Evolutionary conservation across 2,113 vertebrate genomes (phyloP).

Genomic region (Heterochromis multidens): DNA sequence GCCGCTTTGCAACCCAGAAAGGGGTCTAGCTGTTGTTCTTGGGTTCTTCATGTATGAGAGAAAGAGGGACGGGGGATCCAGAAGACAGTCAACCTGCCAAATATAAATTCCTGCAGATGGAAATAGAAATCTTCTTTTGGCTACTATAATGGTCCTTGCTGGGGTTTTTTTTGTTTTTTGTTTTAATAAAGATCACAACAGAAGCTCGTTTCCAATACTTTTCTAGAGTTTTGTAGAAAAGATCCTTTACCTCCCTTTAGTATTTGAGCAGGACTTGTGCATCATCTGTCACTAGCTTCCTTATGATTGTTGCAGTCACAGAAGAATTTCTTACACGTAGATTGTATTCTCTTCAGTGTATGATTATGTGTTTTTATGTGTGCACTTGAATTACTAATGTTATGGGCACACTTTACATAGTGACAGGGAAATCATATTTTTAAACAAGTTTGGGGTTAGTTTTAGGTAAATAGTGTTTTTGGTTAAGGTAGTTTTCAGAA

Average conservation of each 20-base stretch:
- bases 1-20: not conserved
- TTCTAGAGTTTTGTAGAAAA: too few species aligned
- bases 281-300: not conserved
- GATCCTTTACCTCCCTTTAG: not conserved
- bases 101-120: too few species aligned
- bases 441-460: not conserved
- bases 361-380: not conserved
- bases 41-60: too few species aligned
- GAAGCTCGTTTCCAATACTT: too few species aligned
- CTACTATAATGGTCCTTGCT: fast-evolving
- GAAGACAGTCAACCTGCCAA: too few species aligned
- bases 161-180: too few species aligned
- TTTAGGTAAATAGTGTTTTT: not conserved
- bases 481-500: not conserved
- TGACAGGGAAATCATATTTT: not conserved
- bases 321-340: not conserved
- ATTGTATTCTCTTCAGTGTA: not conserved
- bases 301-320: not conserved
- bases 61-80: too few species aligned
- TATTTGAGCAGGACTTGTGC: not conserved
- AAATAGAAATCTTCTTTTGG: too few species aligned
- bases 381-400: not conserved
- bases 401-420: not conserved
- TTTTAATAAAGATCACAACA: not conserved
- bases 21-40: not conserved